These are phyloP conservation scores for Halictus quadricinctus DNA, from an alignment of 2,888 invertebrate genomes.

Conservation along the genomic window DNA sequence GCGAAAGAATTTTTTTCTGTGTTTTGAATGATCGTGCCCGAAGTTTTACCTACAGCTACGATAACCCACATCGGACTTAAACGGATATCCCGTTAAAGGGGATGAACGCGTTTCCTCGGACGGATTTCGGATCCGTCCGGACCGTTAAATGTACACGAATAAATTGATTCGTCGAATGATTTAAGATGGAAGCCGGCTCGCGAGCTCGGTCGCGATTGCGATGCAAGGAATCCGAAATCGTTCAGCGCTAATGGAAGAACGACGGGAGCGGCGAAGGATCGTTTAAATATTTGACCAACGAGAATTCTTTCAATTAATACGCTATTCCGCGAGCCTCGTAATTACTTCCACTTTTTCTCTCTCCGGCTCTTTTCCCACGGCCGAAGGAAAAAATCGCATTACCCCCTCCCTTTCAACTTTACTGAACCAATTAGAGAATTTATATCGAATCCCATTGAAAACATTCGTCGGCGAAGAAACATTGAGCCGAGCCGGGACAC, in stretches of 20 bases:
- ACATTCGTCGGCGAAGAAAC: neutral
- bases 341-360: neutral
- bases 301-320: slow-evolving; percentile 7
- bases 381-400: neutral
- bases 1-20: neutral
- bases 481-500: neutral
- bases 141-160: neutral
- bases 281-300: slow-evolving; percentile 17
- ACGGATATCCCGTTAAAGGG: slow-evolving; percentile 19
- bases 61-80: slow-evolving; percentile 13
- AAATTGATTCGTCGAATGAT: slow-evolving; percentile 10
- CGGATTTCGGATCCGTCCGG: neutral
- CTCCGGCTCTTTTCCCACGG: neutral
- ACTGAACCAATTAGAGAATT: neutral
- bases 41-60: neutral
- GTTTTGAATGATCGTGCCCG: neutral
- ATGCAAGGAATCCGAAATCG: neutral
- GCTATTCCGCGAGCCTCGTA: neutral
- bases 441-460: neutral
- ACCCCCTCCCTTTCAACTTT: neutral
- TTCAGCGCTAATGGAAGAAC: neutral
- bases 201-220: neutral
- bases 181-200: neutral
- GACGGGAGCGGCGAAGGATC: neutral
- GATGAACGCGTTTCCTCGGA: neutral